These are phyloP conservation scores for Octopus bimaculoides DNA, from an alignment of 1,140 invertebrate species.

Conservation along the genomic window DNA sequence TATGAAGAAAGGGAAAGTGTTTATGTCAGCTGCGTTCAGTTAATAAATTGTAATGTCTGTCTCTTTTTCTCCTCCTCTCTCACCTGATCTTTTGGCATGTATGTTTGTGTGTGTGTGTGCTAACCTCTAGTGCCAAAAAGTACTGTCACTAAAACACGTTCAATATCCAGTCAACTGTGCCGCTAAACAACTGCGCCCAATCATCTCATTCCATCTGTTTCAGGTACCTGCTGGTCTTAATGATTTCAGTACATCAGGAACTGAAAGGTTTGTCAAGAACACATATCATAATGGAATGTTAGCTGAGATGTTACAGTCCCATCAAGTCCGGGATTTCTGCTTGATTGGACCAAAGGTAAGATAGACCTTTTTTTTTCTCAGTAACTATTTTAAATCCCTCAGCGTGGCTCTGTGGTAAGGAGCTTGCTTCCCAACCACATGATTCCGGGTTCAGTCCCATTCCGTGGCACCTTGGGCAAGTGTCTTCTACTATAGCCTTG, in stretches of 20 bases:
- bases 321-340: constrained; percentile 78
- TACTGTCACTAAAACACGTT: too few relatives aligned
- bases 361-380: neutral
- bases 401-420: too few relatives aligned
- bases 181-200: neutral
- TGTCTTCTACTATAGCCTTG: too few relatives aligned
- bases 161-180: neutral
- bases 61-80: neutral
- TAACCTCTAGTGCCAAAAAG: too few relatives aligned
- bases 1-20: too few relatives aligned
- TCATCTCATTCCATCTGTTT: neutral
- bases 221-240: constrained; percentile 35
- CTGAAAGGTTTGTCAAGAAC: constrained; percentile 67
- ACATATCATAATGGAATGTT: constrained; percentile 79
- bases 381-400: neutral
- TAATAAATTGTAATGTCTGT: too few relatives aligned
- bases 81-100: neutral
- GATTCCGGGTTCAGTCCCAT: too few relatives aligned
- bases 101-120: neutral
- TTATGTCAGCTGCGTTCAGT: too few relatives aligned
- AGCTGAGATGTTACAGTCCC: constrained; percentile 73
- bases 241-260: neutral
- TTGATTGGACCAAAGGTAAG: constrained; percentile 73
- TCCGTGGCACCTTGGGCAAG: too few relatives aligned
- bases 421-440: too few relatives aligned